Evolutionary conservation across 2,113 vertebrate species (phyloP).

Genomic region (Struthio camelus): DNA sequence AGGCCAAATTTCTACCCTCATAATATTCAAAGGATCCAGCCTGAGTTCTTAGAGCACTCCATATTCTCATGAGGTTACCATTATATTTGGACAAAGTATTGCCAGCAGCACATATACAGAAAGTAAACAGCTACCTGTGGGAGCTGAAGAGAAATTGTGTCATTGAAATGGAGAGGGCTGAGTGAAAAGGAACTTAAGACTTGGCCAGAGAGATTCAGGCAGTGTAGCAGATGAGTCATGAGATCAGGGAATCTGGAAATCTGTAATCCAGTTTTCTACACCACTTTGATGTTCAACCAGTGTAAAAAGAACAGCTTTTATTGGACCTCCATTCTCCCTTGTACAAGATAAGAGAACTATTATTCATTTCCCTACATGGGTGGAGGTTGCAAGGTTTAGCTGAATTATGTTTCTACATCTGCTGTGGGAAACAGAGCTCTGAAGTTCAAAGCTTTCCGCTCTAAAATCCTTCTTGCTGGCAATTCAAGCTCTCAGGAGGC

Average conservation of each 20-base stretch:
- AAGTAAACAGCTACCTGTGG: background rate
- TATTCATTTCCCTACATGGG: background rate
- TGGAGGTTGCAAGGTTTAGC: slow-evolving; percentile 13
- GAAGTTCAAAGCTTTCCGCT: slow-evolving; percentile 50
- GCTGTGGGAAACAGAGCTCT: slow-evolving; percentile 17
- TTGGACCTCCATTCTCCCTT: background rate
- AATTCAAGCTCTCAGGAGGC: slow-evolving; percentile 31
- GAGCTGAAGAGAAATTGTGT: background rate
- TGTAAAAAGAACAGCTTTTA: background rate
- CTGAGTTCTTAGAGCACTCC: background rate
- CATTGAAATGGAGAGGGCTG: background rate
- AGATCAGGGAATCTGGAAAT: slow-evolving; percentile 20
- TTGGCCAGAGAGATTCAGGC: background rate
- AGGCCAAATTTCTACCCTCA: background rate
- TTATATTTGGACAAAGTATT: background rate
- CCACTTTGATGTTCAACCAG: background rate
- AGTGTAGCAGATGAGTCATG: background rate
- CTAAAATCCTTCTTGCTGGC: slow-evolving; percentile 46
- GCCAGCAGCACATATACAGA: background rate
- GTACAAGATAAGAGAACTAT: slow-evolving; percentile 2
- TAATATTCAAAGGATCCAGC: background rate
- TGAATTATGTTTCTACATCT: slow-evolving; percentile 25
- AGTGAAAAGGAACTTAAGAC: background rate
- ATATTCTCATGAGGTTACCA: background rate
- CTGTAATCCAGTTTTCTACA: slow-evolving; percentile 21